A percentile compares a stretch with the other conserved stretches of the same genome.
Conservation (phyloP, 1,140 invertebrate species). For the Cydia splendana region DNA sequence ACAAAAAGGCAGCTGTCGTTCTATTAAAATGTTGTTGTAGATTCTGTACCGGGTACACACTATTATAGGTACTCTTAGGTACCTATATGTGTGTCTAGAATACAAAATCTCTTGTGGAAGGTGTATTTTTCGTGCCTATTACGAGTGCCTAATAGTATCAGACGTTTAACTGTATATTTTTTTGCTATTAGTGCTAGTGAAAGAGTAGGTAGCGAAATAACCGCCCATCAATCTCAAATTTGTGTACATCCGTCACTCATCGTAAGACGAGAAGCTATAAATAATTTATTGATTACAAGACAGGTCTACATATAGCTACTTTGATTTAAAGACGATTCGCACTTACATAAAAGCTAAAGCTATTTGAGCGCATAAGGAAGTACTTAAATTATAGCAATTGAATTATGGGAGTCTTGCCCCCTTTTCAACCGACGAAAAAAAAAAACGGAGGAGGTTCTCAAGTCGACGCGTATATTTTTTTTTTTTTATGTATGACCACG, state of each 20-base stretch:
- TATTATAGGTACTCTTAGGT: too few relatives aligned
- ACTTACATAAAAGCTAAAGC: background rate
- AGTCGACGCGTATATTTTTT: too few relatives aligned
- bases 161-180: background rate
- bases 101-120: too few relatives aligned
- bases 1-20: too few relatives aligned
- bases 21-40: too few relatives aligned
- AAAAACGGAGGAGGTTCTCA: too few relatives aligned
- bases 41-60: too few relatives aligned
- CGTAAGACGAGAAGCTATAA: constrained; percentile 25
- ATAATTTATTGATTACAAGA: constrained; percentile 24
- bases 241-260: constrained; percentile 22
- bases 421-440: too few relatives aligned
- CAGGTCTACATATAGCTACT: constrained; percentile 1
- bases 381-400: background rate
- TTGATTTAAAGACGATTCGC: constrained; percentile 20
- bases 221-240: constrained; percentile 17
- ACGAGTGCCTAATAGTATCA: background rate
- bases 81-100: too few relatives aligned
- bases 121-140: background rate
- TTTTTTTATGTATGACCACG: too few relatives aligned
- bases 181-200: background rate
- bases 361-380: background rate
- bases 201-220: constrained; percentile 13
- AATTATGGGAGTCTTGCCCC: too few relatives aligned